A percentile compares a stretch with the other conserved stretches of the same genome.
These are phyloP conservation scores for Drosophila birchii DNA, from an alignment of 2,888 invertebrate genomes.

Conservation along the genomic window DNA sequence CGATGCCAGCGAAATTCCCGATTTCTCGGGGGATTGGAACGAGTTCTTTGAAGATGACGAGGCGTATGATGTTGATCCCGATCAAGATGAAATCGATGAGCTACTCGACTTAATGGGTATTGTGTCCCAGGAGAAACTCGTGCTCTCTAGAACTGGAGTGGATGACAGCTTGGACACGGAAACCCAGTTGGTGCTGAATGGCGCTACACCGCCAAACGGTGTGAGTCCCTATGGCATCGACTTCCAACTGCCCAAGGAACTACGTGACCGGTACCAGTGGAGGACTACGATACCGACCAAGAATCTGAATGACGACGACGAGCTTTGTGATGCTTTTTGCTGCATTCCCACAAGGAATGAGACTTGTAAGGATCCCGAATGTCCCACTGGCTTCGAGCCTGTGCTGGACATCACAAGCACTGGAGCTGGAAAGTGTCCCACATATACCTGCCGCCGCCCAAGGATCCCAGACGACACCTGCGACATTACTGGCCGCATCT, in stretches of 20 bases:
- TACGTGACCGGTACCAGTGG: not conserved
- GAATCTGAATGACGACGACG: not conserved
- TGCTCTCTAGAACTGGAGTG: not conserved
- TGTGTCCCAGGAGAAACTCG: not conserved
- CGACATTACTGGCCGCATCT: slow-evolving; percentile 89
- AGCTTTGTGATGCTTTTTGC: slow-evolving; percentile 1
- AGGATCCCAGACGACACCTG: slow-evolving; percentile 86
- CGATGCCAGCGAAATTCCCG: slow-evolving; percentile 1
- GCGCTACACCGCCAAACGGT: not conserved
- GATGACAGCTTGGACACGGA: not conserved
- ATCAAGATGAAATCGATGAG: not conserved
- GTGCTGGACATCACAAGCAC: slow-evolving; percentile 84
- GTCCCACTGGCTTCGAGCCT: slow-evolving; percentile 2
- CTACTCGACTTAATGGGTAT: not conserved
- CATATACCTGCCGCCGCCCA: slow-evolving; percentile 88
- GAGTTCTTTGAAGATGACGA: slow-evolving; percentile 1
- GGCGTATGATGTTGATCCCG: not conserved
- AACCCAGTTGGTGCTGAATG: slow-evolving; percentile 6
- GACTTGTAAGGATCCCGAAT: slow-evolving; percentile 11
- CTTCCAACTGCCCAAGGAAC: slow-evolving; percentile 7
- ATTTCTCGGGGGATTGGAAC: slow-evolving; percentile 1
- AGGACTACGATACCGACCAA: not conserved
- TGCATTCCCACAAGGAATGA: slow-evolving; percentile 2
- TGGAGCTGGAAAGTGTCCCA: slow-evolving; percentile 85
- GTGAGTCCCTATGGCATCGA: slow-evolving; percentile 1